Percentiles rank a stretch among this genome's conserved stretches.
These are phyloP conservation scores for Siniperca obscura DNA, from an alignment of 2,797 vertebrate genomes.

Conservation along the genomic window DNA sequence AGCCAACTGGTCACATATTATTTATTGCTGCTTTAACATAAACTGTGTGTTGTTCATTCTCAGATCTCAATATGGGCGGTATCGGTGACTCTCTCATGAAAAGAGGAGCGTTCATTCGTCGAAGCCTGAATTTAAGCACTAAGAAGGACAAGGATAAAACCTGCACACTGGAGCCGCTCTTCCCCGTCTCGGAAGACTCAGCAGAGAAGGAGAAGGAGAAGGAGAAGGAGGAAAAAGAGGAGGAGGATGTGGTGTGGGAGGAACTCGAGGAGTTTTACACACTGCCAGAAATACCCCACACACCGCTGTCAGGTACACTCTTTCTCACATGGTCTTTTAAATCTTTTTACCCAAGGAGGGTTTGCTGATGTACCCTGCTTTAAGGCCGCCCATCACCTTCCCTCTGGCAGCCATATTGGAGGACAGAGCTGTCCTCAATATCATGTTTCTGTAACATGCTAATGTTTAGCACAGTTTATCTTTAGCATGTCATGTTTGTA, in stretches of 20 bases:
- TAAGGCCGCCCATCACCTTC: neutral
- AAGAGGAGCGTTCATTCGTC: constrained; percentile 24
- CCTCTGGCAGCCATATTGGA: neutral
- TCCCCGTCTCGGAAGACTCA: neutral
- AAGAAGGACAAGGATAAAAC: constrained; percentile 64
- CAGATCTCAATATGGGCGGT: constrained; percentile 61
- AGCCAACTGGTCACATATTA: neutral
- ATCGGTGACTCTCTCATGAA: constrained; percentile 21
- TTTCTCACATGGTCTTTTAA: neutral
- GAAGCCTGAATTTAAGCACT: constrained; percentile 47
- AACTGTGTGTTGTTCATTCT: constrained; percentile 5
- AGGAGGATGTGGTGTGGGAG: constrained; percentile 18
- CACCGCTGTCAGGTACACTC: constrained; percentile 82
- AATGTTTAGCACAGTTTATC: neutral
- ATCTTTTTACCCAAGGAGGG: neutral
- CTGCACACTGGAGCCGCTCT: neutral
- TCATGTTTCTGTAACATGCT: neutral
- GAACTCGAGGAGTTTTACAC: constrained; percentile 68
- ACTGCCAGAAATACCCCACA: constrained; percentile 77
- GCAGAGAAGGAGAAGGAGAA: constrained; percentile 29
- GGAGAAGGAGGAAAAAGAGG: neutral
- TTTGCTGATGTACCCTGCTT: neutral
- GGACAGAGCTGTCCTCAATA: no score
- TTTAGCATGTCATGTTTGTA: neutral
- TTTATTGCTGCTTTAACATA: neutral